Percentiles rank a stretch among this genome's conserved stretches.
phyloP scores from a whole-genome alignment of 2,797 vertebrate species.

The Galago senegalensis region DNA sequence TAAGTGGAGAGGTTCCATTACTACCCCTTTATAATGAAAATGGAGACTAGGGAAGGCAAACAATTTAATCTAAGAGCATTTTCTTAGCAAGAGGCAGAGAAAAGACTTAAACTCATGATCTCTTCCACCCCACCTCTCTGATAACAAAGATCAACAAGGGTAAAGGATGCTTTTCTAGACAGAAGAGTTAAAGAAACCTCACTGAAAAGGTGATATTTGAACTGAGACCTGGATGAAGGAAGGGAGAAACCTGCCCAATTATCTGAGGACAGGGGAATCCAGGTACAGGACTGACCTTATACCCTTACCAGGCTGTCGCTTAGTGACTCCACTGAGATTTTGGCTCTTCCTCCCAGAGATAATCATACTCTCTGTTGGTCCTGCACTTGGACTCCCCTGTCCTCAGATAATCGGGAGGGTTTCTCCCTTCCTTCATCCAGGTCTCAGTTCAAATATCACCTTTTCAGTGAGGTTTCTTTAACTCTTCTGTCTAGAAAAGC shows the following conservation, averaged over 20 bases:
- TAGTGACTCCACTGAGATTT: background rate
- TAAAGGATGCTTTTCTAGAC: no score
- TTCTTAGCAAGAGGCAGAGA: background rate
- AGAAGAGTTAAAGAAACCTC: no score
- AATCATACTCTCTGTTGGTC: background rate
- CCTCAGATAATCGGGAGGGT: background rate
- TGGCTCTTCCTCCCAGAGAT: background rate
- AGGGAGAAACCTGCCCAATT: no score
- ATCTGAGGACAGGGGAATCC: no score
- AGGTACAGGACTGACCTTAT: background rate
- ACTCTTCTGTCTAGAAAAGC: no score
- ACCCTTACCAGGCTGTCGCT: background rate
- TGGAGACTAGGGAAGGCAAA: background rate
- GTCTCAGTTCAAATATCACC: background rate
- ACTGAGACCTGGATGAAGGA: no score
- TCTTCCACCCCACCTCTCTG: background rate
- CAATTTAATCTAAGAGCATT: background rate
- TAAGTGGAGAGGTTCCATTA: background rate
- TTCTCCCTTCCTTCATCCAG: background rate
- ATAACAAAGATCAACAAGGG: background rate
- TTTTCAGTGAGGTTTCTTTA: background rate
- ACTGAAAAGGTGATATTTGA: no score
- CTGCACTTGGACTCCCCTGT: background rate
- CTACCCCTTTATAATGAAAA: background rate
- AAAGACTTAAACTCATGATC: background rate